Evolutionary conservation across 2,888 invertebrate genomes (phyloP).

Genomic region (Copidosoma aretas): DNA sequence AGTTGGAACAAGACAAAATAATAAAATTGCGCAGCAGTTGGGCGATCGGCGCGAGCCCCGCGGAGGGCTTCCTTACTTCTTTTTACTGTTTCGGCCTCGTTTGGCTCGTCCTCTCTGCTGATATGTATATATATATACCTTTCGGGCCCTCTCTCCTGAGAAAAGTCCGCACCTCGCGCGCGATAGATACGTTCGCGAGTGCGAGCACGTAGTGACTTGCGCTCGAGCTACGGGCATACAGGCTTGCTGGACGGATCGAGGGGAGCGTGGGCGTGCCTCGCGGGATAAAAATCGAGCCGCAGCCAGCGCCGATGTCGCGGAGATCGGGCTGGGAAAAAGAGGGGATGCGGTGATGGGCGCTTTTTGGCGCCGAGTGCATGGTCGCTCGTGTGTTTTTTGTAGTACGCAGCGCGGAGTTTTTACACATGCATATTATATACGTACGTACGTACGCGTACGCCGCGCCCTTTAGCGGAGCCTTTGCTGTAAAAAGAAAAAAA

Average conservation of each 20-base stretch:
- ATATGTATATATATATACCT: too few relatives aligned
- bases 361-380: neutral
- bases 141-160: neutral
- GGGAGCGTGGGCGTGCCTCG: neutral
- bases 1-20: too few relatives aligned
- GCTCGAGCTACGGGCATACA: neutral
- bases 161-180: neutral
- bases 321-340: neutral
- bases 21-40: too few relatives aligned
- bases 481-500: too few relatives aligned
- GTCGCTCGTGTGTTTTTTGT: neutral
- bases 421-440: too few relatives aligned
- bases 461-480: too few relatives aligned
- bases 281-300: neutral
- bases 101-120: neutral
- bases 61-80: neutral
- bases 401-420: too few relatives aligned
- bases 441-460: too few relatives aligned
- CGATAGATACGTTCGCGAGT: conserved; percentile 7
- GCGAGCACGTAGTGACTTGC: neutral
- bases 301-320: neutral
- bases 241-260: neutral
- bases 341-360: neutral
- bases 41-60: too few relatives aligned
- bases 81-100: neutral